Percentiles rank a stretch among this genome's conserved stretches.
These are phyloP conservation scores for Cephonodes hylas DNA, from an alignment of 2,888 invertebrate species.

Conservation along the genomic window DNA sequence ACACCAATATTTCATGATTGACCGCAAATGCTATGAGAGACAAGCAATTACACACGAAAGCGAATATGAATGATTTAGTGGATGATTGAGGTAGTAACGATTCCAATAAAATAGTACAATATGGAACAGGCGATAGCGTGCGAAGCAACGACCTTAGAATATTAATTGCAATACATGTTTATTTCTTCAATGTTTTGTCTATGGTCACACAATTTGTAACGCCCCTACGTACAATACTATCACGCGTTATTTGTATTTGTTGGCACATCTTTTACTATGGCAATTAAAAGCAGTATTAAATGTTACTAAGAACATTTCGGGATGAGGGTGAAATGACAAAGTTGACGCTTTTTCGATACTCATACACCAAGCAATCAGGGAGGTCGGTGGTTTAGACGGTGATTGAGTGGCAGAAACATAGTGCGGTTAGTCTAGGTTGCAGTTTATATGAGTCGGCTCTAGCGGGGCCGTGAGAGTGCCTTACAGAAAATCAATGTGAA, in stretches of 20 bases:
- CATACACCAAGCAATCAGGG: no score
- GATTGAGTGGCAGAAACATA: no score
- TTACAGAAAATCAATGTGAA: no score
- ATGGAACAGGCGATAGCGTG: constrained; percentile 45
- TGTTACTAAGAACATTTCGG: no score
- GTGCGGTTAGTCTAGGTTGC: no score
- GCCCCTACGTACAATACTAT: no score
- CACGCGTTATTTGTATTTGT: background rate
- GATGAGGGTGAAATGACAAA: no score
- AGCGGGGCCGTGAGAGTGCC: no score
- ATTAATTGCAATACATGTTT: constrained; percentile 39
- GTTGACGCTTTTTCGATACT: no score
- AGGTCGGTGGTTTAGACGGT: no score
- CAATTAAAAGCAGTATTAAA: background rate
- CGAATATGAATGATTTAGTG: background rate
- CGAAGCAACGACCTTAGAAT: constrained; percentile 53
- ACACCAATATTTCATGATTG: background rate
- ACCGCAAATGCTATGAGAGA: background rate
- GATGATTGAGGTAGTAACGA: background rate
- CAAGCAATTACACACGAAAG: background rate
- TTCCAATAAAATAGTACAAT: background rate
- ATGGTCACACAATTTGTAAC: background rate
- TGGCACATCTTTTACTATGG: background rate
- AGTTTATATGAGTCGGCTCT: no score
- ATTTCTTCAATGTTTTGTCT: background rate